Evolutionary conservation across 2,113 vertebrate genomes (phyloP).

Genomic region (Nesogale talazaci): DNA sequence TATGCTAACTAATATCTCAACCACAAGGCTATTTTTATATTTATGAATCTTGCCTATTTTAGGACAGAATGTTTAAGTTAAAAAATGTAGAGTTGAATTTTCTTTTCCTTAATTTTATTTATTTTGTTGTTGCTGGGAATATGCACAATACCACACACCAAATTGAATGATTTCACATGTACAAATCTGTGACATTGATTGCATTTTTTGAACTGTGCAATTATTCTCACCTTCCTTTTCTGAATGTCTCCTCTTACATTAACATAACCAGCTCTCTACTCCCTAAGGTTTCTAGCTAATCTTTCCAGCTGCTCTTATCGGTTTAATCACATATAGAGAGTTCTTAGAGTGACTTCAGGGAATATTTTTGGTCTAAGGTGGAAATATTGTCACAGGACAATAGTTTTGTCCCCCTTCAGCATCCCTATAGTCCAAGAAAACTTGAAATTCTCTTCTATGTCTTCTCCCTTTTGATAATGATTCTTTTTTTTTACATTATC

Average conservation of each 20-base stretch:
- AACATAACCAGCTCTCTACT: background rate
- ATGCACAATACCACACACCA: background rate
- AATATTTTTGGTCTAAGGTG: background rate
- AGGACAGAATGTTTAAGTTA: conserved; percentile 19
- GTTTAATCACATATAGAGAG: background rate
- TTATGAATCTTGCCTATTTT: background rate
- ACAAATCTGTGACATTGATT: background rate
- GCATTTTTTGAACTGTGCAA: background rate
- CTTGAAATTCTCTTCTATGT: background rate
- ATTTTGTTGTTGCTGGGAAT: background rate
- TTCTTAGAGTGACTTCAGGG: background rate
- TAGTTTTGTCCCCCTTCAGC: background rate
- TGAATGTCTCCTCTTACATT: background rate
- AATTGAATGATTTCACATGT: background rate
- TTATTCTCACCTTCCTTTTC: background rate
- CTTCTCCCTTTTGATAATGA: background rate
- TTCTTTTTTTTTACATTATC: background rate
- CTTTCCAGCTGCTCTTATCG: background rate
- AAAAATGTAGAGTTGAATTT: background rate
- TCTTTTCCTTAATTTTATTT: background rate
- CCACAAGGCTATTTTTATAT: background rate
- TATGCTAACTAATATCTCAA: background rate
- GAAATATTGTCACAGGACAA: background rate
- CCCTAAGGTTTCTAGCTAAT: background rate
- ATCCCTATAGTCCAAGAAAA: background rate